Conservation (phyloP, 2,113 vertebrate species). For the Oreotrochilus melanogaster region DNA sequence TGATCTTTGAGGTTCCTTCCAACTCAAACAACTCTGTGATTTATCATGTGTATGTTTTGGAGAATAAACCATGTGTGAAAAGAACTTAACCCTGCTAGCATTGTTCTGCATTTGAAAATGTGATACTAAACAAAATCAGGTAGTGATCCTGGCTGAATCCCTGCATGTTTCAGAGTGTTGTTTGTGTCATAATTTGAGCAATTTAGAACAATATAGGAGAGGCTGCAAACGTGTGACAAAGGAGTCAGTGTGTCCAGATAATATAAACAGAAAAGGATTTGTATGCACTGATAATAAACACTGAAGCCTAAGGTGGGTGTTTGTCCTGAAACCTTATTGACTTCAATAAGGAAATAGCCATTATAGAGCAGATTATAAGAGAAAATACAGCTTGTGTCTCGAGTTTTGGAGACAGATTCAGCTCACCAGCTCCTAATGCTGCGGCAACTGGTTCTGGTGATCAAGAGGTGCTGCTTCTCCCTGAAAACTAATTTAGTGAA, state of each 20-base stretch:
- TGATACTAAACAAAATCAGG: neutral
- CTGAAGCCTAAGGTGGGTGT: neutral
- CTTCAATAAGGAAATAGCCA: neutral
- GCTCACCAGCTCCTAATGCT: neutral
- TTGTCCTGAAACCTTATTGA: neutral
- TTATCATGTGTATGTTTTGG: neutral
- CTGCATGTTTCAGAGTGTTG: neutral
- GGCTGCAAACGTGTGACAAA: neutral
- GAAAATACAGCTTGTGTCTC: neutral
- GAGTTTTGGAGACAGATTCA: neutral
- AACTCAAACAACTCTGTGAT: no score
- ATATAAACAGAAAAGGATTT: neutral
- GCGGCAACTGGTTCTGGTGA: neutral
- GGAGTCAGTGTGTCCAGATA: neutral
- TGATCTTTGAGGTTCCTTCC: no score
- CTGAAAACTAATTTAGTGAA: neutral
- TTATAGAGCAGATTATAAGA: neutral
- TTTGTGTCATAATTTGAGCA: neutral
- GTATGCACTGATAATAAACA: neutral
- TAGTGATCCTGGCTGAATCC: neutral
- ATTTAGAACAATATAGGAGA: neutral
- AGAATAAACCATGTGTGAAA: rapidly evolving
- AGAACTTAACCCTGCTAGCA: neutral
- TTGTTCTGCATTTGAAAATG: neutral
- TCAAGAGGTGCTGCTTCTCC: neutral